phyloP scores from a whole-genome alignment of 92 coral and sea anemone genomes.

The Zoanthus solanderi region DNA sequence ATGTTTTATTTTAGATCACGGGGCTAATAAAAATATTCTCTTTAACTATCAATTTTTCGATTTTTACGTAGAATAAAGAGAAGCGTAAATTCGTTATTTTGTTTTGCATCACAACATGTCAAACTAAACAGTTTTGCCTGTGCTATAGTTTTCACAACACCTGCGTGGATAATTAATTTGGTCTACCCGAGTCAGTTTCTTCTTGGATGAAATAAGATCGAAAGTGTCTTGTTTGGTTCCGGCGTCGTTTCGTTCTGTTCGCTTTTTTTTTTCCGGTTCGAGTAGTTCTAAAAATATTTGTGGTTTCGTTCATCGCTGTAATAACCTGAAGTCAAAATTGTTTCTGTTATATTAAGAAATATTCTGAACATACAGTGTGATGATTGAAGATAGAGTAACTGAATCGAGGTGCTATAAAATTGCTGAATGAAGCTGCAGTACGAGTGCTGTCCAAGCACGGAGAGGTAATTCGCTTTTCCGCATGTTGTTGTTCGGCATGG shows the following conservation, averaged over 20 bases:
- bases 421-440: not conserved
- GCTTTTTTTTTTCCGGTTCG: not conserved
- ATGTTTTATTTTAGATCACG: not conserved
- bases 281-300: not conserved
- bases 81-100: conserved; percentile 17
- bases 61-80: conserved; percentile 10
- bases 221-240: not conserved
- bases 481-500: not conserved
- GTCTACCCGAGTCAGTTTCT: conserved; percentile 35
- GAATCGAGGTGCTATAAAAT: not conserved
- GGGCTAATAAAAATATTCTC: not conserved
- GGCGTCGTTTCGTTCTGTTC: not conserved
- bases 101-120: conserved; percentile 22
- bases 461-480: conserved; percentile 1
- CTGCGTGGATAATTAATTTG: conserved; percentile 43
- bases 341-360: not conserved
- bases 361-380: not conserved
- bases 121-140: conserved; percentile 33
- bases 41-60: not conserved
- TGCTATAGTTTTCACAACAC: not conserved
- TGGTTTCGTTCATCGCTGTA: not conserved
- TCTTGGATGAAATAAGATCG: not conserved
- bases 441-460: not conserved
- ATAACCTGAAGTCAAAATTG: not conserved
- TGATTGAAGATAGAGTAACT: not conserved